Evolutionary conservation across 1,140 invertebrate genomes (phyloP), one percentile per base, ranked within the genome.

Genomic region (Papilio aristodemus): DNA sequence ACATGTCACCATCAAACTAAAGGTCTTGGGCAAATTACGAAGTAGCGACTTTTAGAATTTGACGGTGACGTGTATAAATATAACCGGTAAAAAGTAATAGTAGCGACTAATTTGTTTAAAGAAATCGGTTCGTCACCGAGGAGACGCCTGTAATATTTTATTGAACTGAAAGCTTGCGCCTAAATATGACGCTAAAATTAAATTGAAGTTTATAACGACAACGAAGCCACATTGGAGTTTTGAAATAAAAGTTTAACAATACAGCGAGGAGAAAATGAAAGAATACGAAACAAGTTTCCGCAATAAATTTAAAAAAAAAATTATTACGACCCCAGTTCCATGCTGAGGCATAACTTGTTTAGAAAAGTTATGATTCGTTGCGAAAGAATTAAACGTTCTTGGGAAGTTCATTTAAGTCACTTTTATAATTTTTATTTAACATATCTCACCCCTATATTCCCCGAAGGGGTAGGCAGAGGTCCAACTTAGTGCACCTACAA

Each of bases 211-310:
- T 10, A 22, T 25, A 39, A 39, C 4, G 4, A 22, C 46, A 11
- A 25, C 46, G 19, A 54, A 54, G 19, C 10, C 46, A 54, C 46
- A 54, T 54, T 37, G 17, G 59, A 62, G 32, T 38, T 37, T 39
- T 17, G 59, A 62, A 62, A 62, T 62, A 38, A 62, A 62, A 62
- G 36, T 62, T 62, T 62, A 7, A 36, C 58, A 62, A 38, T 50
- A 17, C 14, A 62, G 14, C 14, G 9, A 19, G 11, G 13, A 60
- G 14, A 19, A 19, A 62, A 62, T 62, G 32, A 38, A 38, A 4
- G 1, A 38, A 54, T 32, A 19, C 14, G 32, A 62, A 62, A 62
- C 14, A 62, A 62, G 19, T 62, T 36, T 62, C 32, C 32, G 36
- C 59, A 62, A 62, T 62, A 62, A 62, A 62, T 62, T 14, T 37